These are phyloP conservation scores for Hyperoplus lanceolatus DNA, from an alignment of 2,797 vertebrate genomes.

Conservation along the genomic window DNA sequence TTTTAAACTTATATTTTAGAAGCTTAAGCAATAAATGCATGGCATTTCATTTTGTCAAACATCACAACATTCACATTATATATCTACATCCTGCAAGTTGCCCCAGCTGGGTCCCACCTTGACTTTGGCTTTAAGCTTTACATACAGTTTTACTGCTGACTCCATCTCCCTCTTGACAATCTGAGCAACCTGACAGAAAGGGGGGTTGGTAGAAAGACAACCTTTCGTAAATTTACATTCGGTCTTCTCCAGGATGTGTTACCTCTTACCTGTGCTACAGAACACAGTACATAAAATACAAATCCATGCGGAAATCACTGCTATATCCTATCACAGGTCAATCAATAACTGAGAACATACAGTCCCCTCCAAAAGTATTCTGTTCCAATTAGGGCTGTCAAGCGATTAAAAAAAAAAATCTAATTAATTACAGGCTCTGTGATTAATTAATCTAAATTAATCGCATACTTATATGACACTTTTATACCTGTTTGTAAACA, in stretches of 20 bases:
- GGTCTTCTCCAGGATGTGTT: not conserved
- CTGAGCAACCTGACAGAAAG: slow-evolving; percentile 90
- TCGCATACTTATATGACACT: no score
- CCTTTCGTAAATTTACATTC: not conserved
- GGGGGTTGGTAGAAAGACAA: not conserved
- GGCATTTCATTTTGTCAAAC: not conserved
- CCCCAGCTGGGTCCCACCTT: slow-evolving; percentile 96
- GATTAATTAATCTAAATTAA: no score
- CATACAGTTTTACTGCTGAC: slow-evolving; percentile 90
- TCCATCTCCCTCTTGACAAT: slow-evolving; percentile 98
- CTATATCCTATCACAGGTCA: not conserved
- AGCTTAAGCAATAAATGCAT: not conserved
- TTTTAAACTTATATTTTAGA: slow-evolving; percentile 13
- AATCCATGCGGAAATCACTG: not conserved
- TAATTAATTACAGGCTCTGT: no score
- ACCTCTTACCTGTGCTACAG: not conserved
- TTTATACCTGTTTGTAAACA: no score
- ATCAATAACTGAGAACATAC: not conserved
- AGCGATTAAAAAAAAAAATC: no score
- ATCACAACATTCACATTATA: slow-evolving; percentile 71
- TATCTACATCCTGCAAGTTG: slow-evolving; percentile 90
- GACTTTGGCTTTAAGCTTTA: slow-evolving; percentile 92
- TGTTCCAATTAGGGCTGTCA: no score
- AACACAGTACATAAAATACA: not conserved
- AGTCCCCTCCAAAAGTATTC: no score